Evolutionary conservation across 2,113 vertebrate genomes (phyloP).

Genomic region (Rhineura floridana): DNA sequence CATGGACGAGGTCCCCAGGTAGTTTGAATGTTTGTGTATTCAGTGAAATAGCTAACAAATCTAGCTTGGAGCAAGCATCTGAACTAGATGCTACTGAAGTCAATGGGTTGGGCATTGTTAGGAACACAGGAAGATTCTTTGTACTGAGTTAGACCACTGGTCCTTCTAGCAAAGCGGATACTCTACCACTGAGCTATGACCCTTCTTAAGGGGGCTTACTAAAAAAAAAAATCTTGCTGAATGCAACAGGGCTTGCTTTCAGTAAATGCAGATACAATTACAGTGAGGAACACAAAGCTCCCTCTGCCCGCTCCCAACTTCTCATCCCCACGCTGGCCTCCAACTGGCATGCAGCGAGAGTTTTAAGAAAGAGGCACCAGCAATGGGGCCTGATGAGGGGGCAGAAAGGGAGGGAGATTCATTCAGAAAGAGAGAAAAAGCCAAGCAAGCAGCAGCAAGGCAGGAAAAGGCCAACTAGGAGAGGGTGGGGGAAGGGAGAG

Average conservation of each 20-base stretch:
- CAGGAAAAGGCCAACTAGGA: background rate
- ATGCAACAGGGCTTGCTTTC: too few relatives aligned
- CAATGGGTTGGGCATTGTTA: too few relatives aligned
- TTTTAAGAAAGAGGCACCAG: conserved; percentile 50
- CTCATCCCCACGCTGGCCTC: conserved; percentile 55
- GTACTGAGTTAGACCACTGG: too few relatives aligned
- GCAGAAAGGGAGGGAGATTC: conserved; percentile 54
- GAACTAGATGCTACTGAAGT: background rate
- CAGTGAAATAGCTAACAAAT: background rate
- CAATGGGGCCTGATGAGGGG: conserved; percentile 5
- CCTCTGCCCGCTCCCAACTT: conserved; percentile 48
- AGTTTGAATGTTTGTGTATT: background rate
- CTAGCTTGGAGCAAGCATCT: background rate
- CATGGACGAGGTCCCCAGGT: background rate
- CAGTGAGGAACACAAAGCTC: too few relatives aligned
- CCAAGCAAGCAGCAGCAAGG: conserved; percentile 20
- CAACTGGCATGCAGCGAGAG: conserved; percentile 48
- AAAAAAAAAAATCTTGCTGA: too few relatives aligned
- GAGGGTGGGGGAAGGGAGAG: background rate
- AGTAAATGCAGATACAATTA: too few relatives aligned
- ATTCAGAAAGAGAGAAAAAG: conserved; percentile 60
- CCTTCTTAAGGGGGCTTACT: too few relatives aligned
- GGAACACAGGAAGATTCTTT: too few relatives aligned
- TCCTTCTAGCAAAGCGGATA: too few relatives aligned
- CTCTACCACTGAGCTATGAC: too few relatives aligned